Conservation (phyloP, 2,797 vertebrate species). For the Gobionotothen gibberifrons region DNA sequence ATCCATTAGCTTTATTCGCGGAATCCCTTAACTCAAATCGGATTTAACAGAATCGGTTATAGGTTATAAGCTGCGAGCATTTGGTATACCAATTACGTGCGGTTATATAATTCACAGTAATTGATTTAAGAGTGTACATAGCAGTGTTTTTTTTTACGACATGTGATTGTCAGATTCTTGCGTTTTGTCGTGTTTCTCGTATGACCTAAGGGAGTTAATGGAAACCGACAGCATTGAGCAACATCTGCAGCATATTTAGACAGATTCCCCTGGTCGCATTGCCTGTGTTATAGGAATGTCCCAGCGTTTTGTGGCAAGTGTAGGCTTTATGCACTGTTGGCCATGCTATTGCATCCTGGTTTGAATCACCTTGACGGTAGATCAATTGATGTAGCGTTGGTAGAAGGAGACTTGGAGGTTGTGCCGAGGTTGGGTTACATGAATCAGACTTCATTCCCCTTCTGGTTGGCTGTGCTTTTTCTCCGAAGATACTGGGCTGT, state of each 20-base stretch:
- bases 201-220: constrained; percentile 25
- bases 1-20: constrained; percentile 9
- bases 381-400: constrained; percentile 71
- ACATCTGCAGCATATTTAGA: constrained; percentile 6
- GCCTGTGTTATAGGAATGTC: constrained; percentile 4
- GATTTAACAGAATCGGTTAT: constrained; percentile 34
- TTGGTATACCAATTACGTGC: constrained; percentile 19
- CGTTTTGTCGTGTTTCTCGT: neutral
- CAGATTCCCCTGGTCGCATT: neutral
- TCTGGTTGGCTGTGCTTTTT: constrained; percentile 26
- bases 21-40: constrained; percentile 32
- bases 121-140: constrained; percentile 37
- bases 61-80: constrained; percentile 20
- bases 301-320: constrained; percentile 23
- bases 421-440: constrained; percentile 72
- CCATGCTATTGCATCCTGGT: constrained; percentile 45
- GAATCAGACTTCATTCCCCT: constrained; percentile 47
- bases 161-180: neutral
- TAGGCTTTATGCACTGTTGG: constrained; percentile 23
- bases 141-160: constrained; percentile 16
- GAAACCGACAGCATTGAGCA: constrained; percentile 7
- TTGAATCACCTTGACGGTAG: constrained; percentile 78
- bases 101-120: constrained; percentile 2
- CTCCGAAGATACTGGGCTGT: constrained; percentile 26
- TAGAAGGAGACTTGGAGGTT: constrained; percentile 84